phyloP scores from a whole-genome alignment of 2,113 vertebrate genomes.

The Dendropsophus ebraccatus region DNA sequence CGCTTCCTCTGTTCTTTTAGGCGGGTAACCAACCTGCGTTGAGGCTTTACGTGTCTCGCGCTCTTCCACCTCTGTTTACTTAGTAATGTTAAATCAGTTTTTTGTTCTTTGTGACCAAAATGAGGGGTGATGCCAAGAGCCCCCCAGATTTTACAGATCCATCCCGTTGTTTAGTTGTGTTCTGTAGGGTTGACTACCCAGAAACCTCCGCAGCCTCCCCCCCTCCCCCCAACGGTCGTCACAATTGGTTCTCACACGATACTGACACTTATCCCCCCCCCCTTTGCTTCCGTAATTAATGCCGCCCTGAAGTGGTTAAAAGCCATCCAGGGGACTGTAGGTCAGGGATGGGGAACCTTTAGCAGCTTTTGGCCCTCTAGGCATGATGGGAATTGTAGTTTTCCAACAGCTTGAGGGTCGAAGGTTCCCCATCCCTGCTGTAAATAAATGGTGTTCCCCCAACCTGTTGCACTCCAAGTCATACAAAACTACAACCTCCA shows the following conservation, averaged over 20 bases:
- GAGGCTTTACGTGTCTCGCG: background rate
- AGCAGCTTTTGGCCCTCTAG: too few species aligned
- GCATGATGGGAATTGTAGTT: too few species aligned
- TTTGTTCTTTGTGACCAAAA: constrained; percentile 30
- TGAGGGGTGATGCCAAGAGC: too few species aligned
- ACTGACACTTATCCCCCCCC: background rate
- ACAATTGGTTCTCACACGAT: background rate
- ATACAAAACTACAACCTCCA: too few species aligned
- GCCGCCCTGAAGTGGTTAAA: too few species aligned
- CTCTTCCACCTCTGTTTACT: background rate
- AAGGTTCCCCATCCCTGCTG: too few species aligned
- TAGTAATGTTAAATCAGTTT: background rate
- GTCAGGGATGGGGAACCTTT: too few species aligned
- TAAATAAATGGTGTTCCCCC: too few species aligned
- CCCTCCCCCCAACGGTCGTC: background rate
- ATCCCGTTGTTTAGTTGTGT: constrained; percentile 59
- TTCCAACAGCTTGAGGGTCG: too few species aligned
- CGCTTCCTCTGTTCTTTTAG: background rate
- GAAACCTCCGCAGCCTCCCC: constrained; percentile 60
- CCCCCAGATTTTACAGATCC: background rate
- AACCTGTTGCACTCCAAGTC: too few species aligned
- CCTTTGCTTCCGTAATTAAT: background rate
- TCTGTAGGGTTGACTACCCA: constrained; percentile 60
- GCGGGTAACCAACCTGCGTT: too few species aligned
- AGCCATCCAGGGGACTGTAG: too few species aligned